Evolutionary conservation across 1,140 invertebrate genomes (phyloP).

Genomic region (Ceratitis capitata): DNA sequence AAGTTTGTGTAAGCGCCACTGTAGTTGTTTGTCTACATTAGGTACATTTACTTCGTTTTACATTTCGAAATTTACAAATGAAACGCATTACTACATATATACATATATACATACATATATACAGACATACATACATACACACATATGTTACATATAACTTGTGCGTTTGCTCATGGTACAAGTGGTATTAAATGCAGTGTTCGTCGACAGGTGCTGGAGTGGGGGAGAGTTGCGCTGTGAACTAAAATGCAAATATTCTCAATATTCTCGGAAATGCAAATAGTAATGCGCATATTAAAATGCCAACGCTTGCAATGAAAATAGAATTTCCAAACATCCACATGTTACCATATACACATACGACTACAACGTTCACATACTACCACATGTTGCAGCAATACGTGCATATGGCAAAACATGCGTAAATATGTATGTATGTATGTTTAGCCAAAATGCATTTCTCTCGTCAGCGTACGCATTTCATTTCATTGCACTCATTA

Average conservation of each 20-base stretch:
- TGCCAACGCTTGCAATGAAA: slow-evolving; percentile 24
- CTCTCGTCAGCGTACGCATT: slow-evolving; percentile 12
- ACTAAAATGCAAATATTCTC: slow-evolving; percentile 31
- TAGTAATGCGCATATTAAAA: slow-evolving; percentile 24
- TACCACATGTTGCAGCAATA: too few relatives aligned
- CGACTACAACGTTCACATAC: neutral
- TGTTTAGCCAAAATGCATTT: neutral
- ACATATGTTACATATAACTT: too few relatives aligned
- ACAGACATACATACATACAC: neutral
- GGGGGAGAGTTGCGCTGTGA: neutral
- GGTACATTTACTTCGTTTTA: neutral
- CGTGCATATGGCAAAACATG: neutral
- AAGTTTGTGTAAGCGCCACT: neutral
- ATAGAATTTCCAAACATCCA: neutral
- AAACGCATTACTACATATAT: neutral
- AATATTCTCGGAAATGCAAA: slow-evolving; percentile 34
- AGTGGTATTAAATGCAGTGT: neutral
- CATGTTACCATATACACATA: neutral
- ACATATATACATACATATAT: neutral
- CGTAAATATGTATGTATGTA: neutral
- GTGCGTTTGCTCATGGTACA: neutral
- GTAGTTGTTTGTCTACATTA: slow-evolving; percentile 25
- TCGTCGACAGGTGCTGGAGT: neutral
- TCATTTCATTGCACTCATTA: slow-evolving; percentile 35
- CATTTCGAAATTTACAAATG: neutral